Base-by-base conservation (phyloP, 2,888 invertebrate genomes). In the Neocrepidodera transversa region DNA sequence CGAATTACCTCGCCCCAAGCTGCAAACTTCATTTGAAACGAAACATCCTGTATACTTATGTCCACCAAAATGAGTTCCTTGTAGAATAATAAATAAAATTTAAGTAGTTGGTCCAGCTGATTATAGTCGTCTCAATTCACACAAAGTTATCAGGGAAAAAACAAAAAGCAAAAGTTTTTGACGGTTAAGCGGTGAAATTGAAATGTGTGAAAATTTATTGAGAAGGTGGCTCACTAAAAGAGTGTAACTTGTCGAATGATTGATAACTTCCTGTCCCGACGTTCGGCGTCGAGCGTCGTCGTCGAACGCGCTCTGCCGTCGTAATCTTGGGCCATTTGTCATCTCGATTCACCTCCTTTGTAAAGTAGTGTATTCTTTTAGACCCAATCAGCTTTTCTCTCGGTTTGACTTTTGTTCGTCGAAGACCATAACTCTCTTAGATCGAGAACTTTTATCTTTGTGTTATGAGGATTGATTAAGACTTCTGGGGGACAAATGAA, bases 401-500 rank as follows among this genome's bases (percentile, higher is more conserved):
- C 68, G 72, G 71, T 71, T 67, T 71, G 76, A 76, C 76, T 78
- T 78, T 78, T 78, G 77, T 78, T 74, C 74, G 71, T 65, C 63
- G 61, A 69, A 68, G 73, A 74, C 74, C 71, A 76, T 76, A 76
- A 76, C 75, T 75, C 74, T 73, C 67, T 66, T 66, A 75, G 74
- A 77, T 77, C 75, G 74, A 71, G 74, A 73, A 71, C 71, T 73
- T 75, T 74, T 76, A 75, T 77, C 77, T 78, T 76, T 75, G 72
- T 76, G 74, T 76, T 76, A 76, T 76, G 75, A 76, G 77, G 76
- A 78, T 78, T 79, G 79, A 79, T 79, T 79, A 78, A 77, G 75
- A 73, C 74, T 72, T 42, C 69, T 45, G 70, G 69, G 75, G 76
- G 77, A 64, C 76, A 75, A 76, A 77, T 77, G 77, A 78, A 77